Evolutionary conservation across 2,888 invertebrate species (phyloP), one percentile per base, ranked within the genome.

Genomic region (Drosophila subsilvestris): DNA sequence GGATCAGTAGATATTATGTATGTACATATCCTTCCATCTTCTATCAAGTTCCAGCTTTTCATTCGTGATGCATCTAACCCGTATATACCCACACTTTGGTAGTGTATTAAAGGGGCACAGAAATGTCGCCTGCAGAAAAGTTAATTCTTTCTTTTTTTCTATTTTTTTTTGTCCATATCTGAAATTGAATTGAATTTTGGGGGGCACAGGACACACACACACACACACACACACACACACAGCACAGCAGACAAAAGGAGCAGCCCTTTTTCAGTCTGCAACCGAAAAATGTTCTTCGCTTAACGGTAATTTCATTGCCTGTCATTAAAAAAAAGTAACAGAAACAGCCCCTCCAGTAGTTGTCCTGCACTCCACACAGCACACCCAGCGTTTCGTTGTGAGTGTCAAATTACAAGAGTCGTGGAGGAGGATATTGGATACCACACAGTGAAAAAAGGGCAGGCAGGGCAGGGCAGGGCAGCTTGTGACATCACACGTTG

Each of bases 261-360:
- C 1, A 45, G 25, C 43, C 27, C 17, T 5, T 27, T 20, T 25
- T 25, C 25, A 6, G 37, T 14, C 37, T 37, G 37, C 37, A 37
- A 48, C 53, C 43, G 48, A 49, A 68, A 63, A 63, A 63, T 59
- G 50, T 61, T n/a, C 67, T 79, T 76, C 49, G 57, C 69, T 75
- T 71, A 73, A 69, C 66, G 79, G 77, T 87, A 83, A 87, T 85
- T 77, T 82, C 80, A 85, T 85, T 83, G 68, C 58, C 70, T 70
- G 67, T 86, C 79, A 86, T 86, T 86, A 48, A 71, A 60, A 22
- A 9, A 43, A 43, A 57, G 47, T 29, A 44, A 37, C 14, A 3
- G 1, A 43, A 27, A 42, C 37, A 25, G 25, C 5, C 27, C 25
- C 22, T 43, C 25, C 55, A 14, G 25, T 42, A 53, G 18, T 43